These are phyloP conservation scores for Pseudois nayaur DNA, from an alignment of 2,113 vertebrate species.

Conservation along the genomic window DNA sequence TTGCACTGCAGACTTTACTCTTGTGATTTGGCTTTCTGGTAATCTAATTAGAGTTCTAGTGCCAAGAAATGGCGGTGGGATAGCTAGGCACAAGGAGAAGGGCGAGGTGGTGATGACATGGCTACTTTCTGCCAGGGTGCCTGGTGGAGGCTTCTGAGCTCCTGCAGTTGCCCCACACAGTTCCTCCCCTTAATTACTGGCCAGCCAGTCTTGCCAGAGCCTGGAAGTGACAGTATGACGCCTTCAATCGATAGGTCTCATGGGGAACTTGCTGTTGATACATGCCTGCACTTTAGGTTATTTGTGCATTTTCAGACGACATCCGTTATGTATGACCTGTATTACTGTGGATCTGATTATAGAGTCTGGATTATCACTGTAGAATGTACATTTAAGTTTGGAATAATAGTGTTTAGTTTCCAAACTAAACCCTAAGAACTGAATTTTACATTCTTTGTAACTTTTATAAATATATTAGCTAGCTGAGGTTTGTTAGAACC, in stretches of 20 bases:
- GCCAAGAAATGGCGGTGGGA: neutral
- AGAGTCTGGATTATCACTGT: neutral
- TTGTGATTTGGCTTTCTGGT: constrained; percentile 21
- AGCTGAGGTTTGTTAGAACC: neutral
- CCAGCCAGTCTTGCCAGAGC: neutral
- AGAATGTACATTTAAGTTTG: neutral
- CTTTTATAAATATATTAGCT: constrained; percentile 18
- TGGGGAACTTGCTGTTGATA: neutral
- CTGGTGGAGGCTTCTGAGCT: neutral
- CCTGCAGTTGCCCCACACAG: neutral
- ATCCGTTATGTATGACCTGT: neutral
- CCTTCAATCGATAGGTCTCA: neutral
- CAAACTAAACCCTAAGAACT: neutral
- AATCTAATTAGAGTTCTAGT: neutral
- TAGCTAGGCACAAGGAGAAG: neutral
- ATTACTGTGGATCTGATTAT: neutral
- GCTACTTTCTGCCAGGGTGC: neutral
- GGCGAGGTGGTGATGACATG: neutral
- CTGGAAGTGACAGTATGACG: neutral
- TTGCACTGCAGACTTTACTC: neutral
- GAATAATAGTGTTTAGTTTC: constrained; percentile 24
- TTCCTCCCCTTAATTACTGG: neutral
- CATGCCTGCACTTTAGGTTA: neutral
- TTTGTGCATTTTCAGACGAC: constrained; percentile 8
- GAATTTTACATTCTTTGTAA: constrained; percentile 34